phyloP scores from a whole-genome alignment of 2,888 invertebrate species.

The Frankliniella intonsa region DNA sequence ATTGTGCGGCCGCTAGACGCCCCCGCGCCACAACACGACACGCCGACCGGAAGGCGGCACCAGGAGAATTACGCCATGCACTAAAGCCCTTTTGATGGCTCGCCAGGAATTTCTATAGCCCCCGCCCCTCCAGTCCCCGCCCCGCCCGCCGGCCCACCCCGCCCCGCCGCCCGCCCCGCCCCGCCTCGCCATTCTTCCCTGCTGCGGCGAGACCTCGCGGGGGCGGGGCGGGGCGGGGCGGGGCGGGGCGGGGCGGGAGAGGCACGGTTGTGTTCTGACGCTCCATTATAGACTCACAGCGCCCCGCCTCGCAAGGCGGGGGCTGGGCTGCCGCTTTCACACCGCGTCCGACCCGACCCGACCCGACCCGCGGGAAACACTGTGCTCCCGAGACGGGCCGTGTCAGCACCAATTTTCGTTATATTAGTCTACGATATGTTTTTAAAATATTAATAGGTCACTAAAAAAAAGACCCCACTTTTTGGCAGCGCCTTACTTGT shows the following conservation, averaged over 20 bases:
- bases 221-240: neutral
- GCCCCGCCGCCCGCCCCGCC: neutral
- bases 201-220: neutral
- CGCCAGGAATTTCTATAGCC: neutral
- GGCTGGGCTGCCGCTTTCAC: neutral
- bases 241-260: too few relatives aligned
- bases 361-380: too few relatives aligned
- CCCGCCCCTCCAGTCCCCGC: neutral
- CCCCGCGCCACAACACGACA: neutral
- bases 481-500: too few relatives aligned
- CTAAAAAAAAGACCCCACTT: too few relatives aligned
- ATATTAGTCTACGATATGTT: too few relatives aligned
- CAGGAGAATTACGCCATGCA: neutral
- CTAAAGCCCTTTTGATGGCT: neutral
- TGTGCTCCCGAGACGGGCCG: neutral
- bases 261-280: neutral
- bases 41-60: neutral
- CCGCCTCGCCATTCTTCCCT: neutral
- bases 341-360: too few relatives aligned
- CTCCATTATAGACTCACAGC: neutral
- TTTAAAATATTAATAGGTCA: too few relatives aligned
- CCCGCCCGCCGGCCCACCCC: neutral
- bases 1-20: too few relatives aligned
- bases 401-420: too few relatives aligned
- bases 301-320: neutral